Percentiles rank a stretch among this genome's conserved stretches.
These are phyloP conservation scores for Nixonia krombeini DNA, from an alignment of 1,140 invertebrate genomes.

Conservation along the genomic window DNA sequence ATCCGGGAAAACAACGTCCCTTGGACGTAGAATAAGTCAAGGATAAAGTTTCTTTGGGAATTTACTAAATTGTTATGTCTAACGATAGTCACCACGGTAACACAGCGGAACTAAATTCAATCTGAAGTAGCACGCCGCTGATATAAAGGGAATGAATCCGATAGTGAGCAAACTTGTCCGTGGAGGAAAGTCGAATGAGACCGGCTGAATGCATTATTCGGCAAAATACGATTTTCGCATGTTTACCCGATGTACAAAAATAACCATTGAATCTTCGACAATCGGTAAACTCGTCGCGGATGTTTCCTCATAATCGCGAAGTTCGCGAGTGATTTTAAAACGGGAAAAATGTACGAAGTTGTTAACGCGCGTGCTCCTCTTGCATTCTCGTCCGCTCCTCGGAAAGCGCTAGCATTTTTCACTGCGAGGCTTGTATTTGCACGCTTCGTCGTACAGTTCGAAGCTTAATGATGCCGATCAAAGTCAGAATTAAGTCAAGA, in stretches of 20 bases:
- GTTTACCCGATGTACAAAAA: constrained; percentile 11
- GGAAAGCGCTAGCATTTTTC: no score
- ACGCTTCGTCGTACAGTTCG: no score
- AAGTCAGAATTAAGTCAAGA: background rate
- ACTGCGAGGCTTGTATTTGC: no score
- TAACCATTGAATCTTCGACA: no score
- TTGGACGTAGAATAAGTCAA: constrained; percentile 31
- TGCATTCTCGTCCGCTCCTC: no score
- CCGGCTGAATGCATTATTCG: constrained; percentile 24
- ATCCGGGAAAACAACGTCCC: constrained; percentile 40
- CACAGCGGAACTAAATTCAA: constrained; percentile 40
- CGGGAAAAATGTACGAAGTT: no score
- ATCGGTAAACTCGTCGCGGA: no score
- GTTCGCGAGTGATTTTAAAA: no score
- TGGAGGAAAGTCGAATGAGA: constrained; percentile 27
- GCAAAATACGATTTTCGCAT: constrained; percentile 10
- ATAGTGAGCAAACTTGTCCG: constrained; percentile 39
- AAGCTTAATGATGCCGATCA: background rate
- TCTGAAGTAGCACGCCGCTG: constrained; percentile 29
- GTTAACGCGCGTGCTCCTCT: no score
- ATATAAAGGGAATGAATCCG: constrained; percentile 41
- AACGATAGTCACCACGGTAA: constrained; percentile 42
- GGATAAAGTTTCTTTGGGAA: constrained; percentile 45
- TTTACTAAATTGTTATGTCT: constrained; percentile 50
- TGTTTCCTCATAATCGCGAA: no score